phyloP scores from a whole-genome alignment of 2,888 invertebrate genomes.

The Drosophila robusta region DNA sequence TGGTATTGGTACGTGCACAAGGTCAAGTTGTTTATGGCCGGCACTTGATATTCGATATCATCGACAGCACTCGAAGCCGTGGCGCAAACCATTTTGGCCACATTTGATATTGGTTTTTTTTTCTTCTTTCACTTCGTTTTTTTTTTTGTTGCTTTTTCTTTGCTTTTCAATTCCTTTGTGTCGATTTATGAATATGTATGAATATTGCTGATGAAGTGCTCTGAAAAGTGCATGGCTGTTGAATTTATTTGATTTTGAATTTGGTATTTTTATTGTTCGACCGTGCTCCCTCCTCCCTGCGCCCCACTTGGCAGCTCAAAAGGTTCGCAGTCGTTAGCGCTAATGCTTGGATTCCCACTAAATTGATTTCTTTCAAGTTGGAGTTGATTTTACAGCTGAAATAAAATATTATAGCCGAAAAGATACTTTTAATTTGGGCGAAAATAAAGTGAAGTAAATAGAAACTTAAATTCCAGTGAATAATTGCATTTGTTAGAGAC shows the following conservation, averaged over 20 bases:
- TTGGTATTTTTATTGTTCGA: slow-evolving; percentile 54
- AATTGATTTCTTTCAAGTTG: slow-evolving; percentile 22
- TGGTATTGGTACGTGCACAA: slow-evolving; percentile 68
- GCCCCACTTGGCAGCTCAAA: neutral
- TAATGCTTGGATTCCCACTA: neutral
- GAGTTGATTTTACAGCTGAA: slow-evolving; percentile 2
- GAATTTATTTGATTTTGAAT: slow-evolving; percentile 67
- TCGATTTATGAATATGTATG: slow-evolving; percentile 58
- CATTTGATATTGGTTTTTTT: slow-evolving; percentile 22
- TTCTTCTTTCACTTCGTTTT: neutral
- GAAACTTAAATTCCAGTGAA: neutral
- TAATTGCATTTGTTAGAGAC: too few species aligned
- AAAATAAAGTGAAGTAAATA: neutral
- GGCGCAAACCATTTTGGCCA: slow-evolving; percentile 40
- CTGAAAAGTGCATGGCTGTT: slow-evolving; percentile 50
- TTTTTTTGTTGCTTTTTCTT: neutral
- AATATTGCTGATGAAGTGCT: slow-evolving; percentile 54
- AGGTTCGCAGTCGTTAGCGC: slow-evolving; percentile 11
- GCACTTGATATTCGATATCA: slow-evolving; percentile 75
- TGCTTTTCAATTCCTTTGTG: slow-evolving; percentile 38
- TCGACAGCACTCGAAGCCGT: slow-evolving; percentile 35
- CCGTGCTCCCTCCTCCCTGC: neutral
- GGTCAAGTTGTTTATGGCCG: slow-evolving; percentile 79
- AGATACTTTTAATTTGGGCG: too few species aligned
- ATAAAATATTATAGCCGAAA: neutral